Conservation (phyloP, 2,113 vertebrate species). For the Xenopus tropicalis region UCB_Xtro_10.0 CM004449.2:59301001-59301500, state of each 20-base stretch:
- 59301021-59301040: neutral
- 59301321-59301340: neutral
- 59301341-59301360: neutral
- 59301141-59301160: slow-evolving; percentile 21
- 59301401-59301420: too few species aligned
- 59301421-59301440: too few species aligned
- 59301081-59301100: neutral
- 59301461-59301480: too few species aligned
- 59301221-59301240: neutral
- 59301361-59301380: too few species aligned
- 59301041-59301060: slow-evolving; percentile 18
- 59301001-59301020: slow-evolving; percentile 6
- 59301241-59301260: slow-evolving; percentile 6
- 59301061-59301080: neutral
- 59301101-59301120: neutral
- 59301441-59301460: too few species aligned
- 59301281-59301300: neutral
- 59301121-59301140: slow-evolving; percentile 14
- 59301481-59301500: too few species aligned
- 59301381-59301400: too few species aligned
- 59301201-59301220: slow-evolving; percentile 8
- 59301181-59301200: slow-evolving; percentile 25
- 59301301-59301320: neutral
- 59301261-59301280: neutral
- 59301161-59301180: slow-evolving; percentile 17